Conservation (phyloP, 2,113 vertebrate species). For the Hemichromis elongatus region DNA sequence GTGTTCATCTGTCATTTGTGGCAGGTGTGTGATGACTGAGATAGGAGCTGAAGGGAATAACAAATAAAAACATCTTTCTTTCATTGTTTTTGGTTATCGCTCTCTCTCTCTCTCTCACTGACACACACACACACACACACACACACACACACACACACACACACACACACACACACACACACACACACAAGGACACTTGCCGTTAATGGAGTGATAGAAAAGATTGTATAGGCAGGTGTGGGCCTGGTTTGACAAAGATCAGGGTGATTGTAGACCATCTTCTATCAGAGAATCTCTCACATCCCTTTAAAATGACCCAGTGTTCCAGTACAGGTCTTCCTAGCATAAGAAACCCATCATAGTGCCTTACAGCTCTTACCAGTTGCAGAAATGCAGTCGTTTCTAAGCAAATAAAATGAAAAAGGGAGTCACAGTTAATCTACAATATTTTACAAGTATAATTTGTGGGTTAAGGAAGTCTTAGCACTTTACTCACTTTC, state of each 20-base stretch:
- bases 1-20: conserved; percentile 1
- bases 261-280: not conserved
- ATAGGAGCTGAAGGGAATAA: not conserved
- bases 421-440: not conserved
- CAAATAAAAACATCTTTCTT: not conserved
- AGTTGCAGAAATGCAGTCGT: not conserved
- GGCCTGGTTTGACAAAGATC: conserved; percentile 34
- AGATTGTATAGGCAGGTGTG: conserved; percentile 31
- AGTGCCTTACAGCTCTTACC: not conserved
- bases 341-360: not conserved
- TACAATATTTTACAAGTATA: not conserved
- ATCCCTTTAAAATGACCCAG: not conserved
- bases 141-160: not conserved
- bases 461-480: not conserved
- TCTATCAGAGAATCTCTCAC: conserved; percentile 13
- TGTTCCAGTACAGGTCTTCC: not conserved
- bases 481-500: not conserved
- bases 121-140: not conserved
- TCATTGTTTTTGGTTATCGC: not conserved
- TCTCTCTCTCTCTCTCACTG: not conserved
- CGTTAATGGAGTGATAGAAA: conserved; percentile 9
- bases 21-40: conserved; percentile 45
- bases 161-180: not conserved
- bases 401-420: not conserved
- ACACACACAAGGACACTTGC: not conserved